Base-by-base conservation (phyloP, 2,797 vertebrate genomes). In the Otolemur crassicaudatus region DNA sequence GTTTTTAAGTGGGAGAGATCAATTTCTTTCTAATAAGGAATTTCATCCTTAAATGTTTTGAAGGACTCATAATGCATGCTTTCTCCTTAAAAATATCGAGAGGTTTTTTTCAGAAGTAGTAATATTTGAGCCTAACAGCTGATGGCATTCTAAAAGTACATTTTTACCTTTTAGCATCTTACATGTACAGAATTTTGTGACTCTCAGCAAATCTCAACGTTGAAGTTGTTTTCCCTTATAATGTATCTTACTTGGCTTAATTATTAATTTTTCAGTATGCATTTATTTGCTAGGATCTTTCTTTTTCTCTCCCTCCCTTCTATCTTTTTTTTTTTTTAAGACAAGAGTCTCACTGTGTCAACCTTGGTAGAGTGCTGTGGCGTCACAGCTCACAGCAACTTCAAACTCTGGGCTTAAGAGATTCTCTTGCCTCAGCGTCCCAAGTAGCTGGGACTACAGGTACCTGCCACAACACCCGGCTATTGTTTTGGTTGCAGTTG, bases 41-140 rank as follows among this genome's bases (percentile, higher is more conserved):
- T 94, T 87, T 92, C 97, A 85, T 89, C 93, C 79, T 82, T 92
- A 97, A 96, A 95, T 97, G 49, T 96, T 93, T 94, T 97, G 84
- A 83, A 90, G 82, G 79, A 93, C 5, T 90, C 16, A 31, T 46
- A 91, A 70, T 53, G 10, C 19, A 23, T 95, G 63, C 19, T 87
- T 98, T 96, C 96, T 95, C 75, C 92, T 87, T 19, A 58, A 87
- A 87, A 94, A 93, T 96, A 97, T 2, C 60, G 14, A 95, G 92
- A 97, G 82, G 87, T 56, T 53, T 97, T 97, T 95, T 96, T 95
- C 2, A 1, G 73, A 96, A 77, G 90, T 97, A 94, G 91, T 93
- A 94, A 90, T 97, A 95, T 97, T 97, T 92, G 93, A 96, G 92
- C 79, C 92, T 97, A 60, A 94, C 89, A 87, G 65, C 72, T 97